These are phyloP conservation scores for Latrodectus geometricus DNA, from an alignment of 1,140 invertebrate genomes.

Conservation along the genomic window DNA sequence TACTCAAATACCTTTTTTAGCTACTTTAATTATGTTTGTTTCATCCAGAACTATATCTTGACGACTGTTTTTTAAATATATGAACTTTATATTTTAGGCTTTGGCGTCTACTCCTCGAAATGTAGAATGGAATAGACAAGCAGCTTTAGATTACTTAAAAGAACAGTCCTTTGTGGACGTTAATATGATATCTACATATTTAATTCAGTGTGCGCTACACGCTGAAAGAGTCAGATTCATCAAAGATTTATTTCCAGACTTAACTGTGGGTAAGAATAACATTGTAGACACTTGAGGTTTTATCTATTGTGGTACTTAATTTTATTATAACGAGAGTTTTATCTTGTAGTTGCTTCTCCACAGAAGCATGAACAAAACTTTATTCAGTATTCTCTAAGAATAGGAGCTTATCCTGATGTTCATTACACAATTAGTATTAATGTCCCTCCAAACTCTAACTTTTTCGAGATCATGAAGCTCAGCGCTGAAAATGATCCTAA, in stretches of 20 bases:
- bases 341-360: too few species aligned
- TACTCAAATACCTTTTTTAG: too few species aligned
- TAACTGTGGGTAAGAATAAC: slow-evolving; percentile 2
- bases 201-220: neutral
- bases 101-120: neutral
- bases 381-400: slow-evolving; percentile 17
- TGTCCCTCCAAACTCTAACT: neutral
- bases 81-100: too few species aligned
- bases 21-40: too few species aligned
- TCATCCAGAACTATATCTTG: too few species aligned
- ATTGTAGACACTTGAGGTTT: neutral
- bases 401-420: neutral
- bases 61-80: too few species aligned
- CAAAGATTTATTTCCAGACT: slow-evolving; percentile 20
- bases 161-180: neutral
- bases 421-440: slow-evolving; percentile 34
- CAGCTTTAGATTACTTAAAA: neutral
- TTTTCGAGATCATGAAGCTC: slow-evolving; percentile 20
- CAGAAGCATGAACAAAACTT: neutral
- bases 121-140: slow-evolving; percentile 2
- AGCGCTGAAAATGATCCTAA: slow-evolving; percentile 7
- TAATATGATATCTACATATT: slow-evolving; percentile 16
- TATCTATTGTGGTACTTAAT: too few species aligned
- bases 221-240: slow-evolving; percentile 5
- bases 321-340: slow-evolving; percentile 17